Evolutionary conservation across 2,797 vertebrate species (phyloP).

Genomic region (Myotis vivesi): DNA sequence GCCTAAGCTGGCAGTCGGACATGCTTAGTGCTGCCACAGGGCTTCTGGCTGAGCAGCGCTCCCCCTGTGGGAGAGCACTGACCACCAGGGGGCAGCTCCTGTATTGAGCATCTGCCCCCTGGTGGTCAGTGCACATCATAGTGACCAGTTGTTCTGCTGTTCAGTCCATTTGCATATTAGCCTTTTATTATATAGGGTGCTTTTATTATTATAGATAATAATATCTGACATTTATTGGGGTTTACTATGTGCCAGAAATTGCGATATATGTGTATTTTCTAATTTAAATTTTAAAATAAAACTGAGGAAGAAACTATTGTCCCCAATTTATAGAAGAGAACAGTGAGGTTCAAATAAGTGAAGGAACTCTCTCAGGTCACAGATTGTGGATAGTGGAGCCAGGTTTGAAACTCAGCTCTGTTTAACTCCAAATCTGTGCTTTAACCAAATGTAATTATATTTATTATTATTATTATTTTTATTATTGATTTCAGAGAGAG

Average conservation of each 20-base stretch:
- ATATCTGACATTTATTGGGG: not conserved
- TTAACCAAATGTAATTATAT: not conserved
- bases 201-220: not conserved
- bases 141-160: no score
- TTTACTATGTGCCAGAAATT: not conserved
- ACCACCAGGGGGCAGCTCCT: no score
- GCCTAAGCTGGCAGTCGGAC: no score
- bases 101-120: no score
- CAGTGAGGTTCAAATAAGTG: not conserved
- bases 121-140: no score
- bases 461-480: no score
- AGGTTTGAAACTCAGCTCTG: not conserved
- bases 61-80: no score
- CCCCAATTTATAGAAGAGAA: conserved; percentile 39
- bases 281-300: conserved; percentile 38
- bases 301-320: not conserved
- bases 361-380: not conserved
- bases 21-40: no score
- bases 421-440: not conserved
- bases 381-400: not conserved
- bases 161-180: no score
- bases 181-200: no score
- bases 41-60: no score
- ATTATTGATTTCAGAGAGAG: no score
- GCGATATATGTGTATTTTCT: not conserved